Conservation (phyloP, 2,888 invertebrate genomes). For the Apodemia zela region DNA sequence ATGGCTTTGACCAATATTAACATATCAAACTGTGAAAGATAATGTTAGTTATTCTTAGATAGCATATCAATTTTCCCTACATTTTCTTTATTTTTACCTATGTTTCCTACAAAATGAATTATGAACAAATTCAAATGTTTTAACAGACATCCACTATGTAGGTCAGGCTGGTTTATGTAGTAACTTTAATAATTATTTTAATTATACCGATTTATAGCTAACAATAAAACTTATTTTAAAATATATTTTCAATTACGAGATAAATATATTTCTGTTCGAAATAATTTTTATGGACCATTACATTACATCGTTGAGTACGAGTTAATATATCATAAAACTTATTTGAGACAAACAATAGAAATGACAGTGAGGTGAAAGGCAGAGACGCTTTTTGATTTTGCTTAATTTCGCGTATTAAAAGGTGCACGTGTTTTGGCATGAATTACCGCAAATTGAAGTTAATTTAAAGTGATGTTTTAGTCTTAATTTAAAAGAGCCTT, state of each 20-base stretch:
- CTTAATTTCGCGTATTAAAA: constrained; percentile 40
- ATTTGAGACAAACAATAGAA: constrained; percentile 44
- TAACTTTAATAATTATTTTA: constrained; percentile 37
- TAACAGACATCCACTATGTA: constrained; percentile 25
- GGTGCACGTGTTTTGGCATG: neutral
- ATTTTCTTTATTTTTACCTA: too few species aligned
- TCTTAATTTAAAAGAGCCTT: too few species aligned
- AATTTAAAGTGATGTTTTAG: too few species aligned
- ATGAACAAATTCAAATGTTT: neutral
- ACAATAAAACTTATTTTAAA: constrained; percentile 39
- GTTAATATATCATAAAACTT: constrained; percentile 35
- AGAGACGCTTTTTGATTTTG: constrained; percentile 45
- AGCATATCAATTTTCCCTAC: too few species aligned
- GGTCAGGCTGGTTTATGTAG: constrained; percentile 28
- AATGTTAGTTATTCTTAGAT: too few species aligned
- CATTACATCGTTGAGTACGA: constrained; percentile 39
- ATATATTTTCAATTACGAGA: constrained; percentile 40
- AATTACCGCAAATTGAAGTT: neutral
- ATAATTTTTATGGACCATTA: constrained; percentile 53
- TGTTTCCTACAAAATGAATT: too few species aligned
- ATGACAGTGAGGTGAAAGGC: constrained; percentile 57
- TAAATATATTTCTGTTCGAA: constrained; percentile 42
- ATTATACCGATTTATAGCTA: constrained; percentile 38
- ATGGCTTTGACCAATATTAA: too few species aligned
- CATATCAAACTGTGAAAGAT: too few species aligned